phyloP scores from a whole-genome alignment of 1,140 invertebrate genomes.

The Zophobas atratus region DNA sequence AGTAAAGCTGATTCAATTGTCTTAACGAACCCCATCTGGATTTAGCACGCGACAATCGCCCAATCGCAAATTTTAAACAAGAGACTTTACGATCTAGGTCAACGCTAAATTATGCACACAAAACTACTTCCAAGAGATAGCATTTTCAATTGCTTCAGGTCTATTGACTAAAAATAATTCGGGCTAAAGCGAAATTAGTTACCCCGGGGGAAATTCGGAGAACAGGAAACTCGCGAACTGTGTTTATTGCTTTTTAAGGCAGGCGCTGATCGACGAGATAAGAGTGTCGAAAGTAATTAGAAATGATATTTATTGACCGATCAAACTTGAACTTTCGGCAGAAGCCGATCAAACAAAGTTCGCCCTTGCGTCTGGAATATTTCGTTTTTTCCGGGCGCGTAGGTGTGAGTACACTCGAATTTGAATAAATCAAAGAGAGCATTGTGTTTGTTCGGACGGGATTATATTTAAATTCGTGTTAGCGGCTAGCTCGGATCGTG shows the following conservation, averaged over 20 bases:
- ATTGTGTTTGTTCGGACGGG: too few species aligned
- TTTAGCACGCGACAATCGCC: not conserved
- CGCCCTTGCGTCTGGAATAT: not conserved
- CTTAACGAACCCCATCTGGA: too few species aligned
- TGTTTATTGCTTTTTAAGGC: slow-evolving; percentile 31
- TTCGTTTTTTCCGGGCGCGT: slow-evolving; percentile 2
- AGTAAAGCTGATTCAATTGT: slow-evolving; percentile 14
- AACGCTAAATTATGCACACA: slow-evolving; percentile 1
- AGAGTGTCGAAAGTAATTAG: slow-evolving; percentile 17
- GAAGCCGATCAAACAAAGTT: not conserved
- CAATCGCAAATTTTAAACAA: slow-evolving; percentile 5
- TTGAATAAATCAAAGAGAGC: too few species aligned
- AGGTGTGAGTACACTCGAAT: too few species aligned
- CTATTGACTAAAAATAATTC: slow-evolving; percentile 27
- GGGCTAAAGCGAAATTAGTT: not conserved
- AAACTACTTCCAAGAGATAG: not conserved
- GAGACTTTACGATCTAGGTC: slow-evolving; percentile 12
- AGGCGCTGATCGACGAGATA: slow-evolving; percentile 14
- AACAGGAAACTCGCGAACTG: slow-evolving; percentile 25
- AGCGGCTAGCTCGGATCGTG: too few species aligned
- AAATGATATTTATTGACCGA: slow-evolving; percentile 25
- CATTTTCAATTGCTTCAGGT: slow-evolving; percentile 1
- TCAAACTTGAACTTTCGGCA: slow-evolving; percentile 5
- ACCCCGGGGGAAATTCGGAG: slow-evolving; percentile 13
- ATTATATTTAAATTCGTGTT: too few species aligned